A percentile compares a stretch with the other conserved stretches of the same genome.
Evolutionary conservation across 2,797 vertebrate species (phyloP).

Genomic region (Pangasius larnaudii): DNA sequence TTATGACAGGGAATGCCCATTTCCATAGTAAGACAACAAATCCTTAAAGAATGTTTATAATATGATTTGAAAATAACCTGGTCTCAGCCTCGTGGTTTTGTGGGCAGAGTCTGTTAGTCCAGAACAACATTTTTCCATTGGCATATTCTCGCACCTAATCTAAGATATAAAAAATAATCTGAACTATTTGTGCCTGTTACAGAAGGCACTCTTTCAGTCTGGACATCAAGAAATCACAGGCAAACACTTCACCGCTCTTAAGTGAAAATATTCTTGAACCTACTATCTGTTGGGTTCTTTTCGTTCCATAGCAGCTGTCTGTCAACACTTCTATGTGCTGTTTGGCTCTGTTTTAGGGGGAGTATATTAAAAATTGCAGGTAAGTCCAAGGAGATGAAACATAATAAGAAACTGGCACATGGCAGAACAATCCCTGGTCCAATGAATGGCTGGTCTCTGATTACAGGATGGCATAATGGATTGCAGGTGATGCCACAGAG

Average conservation of each 20-base stretch:
- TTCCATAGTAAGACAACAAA: constrained; percentile 71
- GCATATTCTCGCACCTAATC: constrained; percentile 47
- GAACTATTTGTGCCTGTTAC: constrained; percentile 19
- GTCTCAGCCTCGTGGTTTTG: constrained; percentile 20
- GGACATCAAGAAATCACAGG: constrained; percentile 15
- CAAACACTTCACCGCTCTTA: constrained; percentile 17
- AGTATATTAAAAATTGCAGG: constrained; percentile 43
- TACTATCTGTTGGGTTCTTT: constrained; percentile 32
- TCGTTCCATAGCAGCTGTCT: constrained; percentile 41
- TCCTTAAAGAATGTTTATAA: constrained; percentile 67
- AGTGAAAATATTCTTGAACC: constrained; percentile 12
- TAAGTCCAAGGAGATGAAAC: constrained; percentile 61
- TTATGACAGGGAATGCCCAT: constrained; percentile 74
- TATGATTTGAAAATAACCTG: constrained; percentile 58
- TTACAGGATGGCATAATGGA: constrained; percentile 48
- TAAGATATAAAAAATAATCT: constrained; percentile 38
- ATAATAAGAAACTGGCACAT: constrained; percentile 74
- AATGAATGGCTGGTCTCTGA: constrained; percentile 72
- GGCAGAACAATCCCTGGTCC: constrained; percentile 69
- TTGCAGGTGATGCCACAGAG: constrained; percentile 53
- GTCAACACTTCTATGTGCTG: constrained; percentile 32
- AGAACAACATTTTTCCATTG: not conserved
- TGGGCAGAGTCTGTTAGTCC: constrained; percentile 42
- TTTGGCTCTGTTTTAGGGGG: constrained; percentile 48
- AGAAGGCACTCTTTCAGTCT: constrained; percentile 43